Evolutionary conservation across 2,113 vertebrate genomes (phyloP).

Genomic region (Hystrix cristata): DNA sequence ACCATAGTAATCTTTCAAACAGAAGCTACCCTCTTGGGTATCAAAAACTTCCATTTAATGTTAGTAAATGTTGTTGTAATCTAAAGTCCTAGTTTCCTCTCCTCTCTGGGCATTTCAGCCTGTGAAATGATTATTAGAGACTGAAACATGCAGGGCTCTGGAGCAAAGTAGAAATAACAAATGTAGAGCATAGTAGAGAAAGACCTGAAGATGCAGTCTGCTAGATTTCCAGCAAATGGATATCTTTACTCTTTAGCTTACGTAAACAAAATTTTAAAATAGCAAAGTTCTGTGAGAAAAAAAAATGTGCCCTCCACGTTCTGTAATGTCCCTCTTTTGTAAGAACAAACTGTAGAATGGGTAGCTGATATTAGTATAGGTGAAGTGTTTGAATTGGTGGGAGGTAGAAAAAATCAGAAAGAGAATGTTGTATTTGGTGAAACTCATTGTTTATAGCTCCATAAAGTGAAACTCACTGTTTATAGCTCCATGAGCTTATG

Average conservation of each 20-base stretch:
- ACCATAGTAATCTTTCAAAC: background rate
- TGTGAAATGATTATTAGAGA: background rate
- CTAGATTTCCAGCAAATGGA: background rate
- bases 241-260: background rate
- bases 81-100: background rate
- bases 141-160: background rate
- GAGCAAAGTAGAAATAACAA: background rate
- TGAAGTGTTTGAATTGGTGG: background rate
- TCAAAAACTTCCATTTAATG: slow-evolving; percentile 9
- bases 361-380: background rate
- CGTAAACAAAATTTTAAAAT: background rate
- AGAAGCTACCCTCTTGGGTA: background rate
- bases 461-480: slow-evolving; percentile 46
- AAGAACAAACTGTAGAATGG: background rate
- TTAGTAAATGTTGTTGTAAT: background rate
- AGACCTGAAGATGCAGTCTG: background rate
- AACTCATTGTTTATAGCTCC: background rate
- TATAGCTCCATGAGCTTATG: background rate
- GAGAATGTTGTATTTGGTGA: slow-evolving; percentile 45
- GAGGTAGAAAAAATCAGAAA: slow-evolving; percentile 25
- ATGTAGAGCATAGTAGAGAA: background rate
- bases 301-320: background rate
- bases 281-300: background rate
- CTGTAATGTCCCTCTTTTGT: background rate
- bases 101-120: background rate